Conservation (phyloP, 2,113 vertebrate genomes). For the Pipa parva region DNA sequence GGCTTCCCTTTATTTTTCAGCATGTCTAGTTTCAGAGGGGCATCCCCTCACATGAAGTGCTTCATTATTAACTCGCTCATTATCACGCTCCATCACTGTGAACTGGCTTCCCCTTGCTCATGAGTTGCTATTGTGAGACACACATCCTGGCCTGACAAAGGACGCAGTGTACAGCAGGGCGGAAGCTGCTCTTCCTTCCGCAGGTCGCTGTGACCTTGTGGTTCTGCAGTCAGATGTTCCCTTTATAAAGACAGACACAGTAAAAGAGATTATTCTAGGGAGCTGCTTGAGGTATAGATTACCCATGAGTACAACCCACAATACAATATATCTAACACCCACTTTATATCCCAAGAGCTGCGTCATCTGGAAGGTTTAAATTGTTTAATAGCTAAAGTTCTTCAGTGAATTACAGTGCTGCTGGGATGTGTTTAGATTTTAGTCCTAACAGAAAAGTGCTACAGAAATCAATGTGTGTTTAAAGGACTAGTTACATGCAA, state of each 20-base stretch:
- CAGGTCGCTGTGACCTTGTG: conserved; percentile 38
- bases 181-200: conserved; percentile 40
- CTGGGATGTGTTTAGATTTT: too few species aligned
- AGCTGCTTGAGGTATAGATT: not conserved
- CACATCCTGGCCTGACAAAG: conserved; percentile 40
- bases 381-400: not conserved
- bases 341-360: not conserved
- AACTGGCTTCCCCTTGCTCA: conserved; percentile 15
- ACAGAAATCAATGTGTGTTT: too few species aligned
- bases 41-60: conserved; percentile 11
- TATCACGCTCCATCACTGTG: conserved; percentile 24
- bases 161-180: conserved; percentile 31
- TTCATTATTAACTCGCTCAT: conserved; percentile 17
- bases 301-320: not conserved
- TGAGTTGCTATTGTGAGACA: conserved; percentile 37
- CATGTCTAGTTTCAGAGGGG: not conserved
- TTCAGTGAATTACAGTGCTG: not conserved
- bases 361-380: not conserved
- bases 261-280: conserved; percentile 3
- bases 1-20: not conserved
- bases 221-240: conserved; percentile 17
- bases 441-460: too few species aligned
- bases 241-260: conserved; percentile 23
- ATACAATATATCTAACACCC: not conserved
- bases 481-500: too few species aligned